Base-by-base conservation (phyloP, 2,888 invertebrate genomes). In the Aphodius granarius region DNA sequence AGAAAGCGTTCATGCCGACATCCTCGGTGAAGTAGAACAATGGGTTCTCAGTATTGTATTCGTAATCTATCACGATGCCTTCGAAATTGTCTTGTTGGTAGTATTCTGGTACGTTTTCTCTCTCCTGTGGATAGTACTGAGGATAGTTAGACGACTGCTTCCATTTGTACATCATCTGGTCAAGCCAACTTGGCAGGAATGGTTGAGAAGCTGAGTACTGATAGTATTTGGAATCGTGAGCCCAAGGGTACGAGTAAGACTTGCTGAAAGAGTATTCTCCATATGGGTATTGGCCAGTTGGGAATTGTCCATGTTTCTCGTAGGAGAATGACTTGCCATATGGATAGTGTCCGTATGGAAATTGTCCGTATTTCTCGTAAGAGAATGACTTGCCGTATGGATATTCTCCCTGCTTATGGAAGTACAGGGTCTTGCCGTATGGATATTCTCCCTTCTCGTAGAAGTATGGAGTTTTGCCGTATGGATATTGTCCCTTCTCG, bases 11-110 rank as follows among this genome's bases (percentile, higher is more conserved):
- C 72, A 93, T 87, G 74, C 90, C 91, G 74, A 92, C 87, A 84
- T 95, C 95, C 82, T 94, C 93, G 16, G 92, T 92, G 88, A 91
- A 94, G 87, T 95, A 95, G 23, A 89, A 87, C 66, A 95, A 89
- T 86, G 82, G 90, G 88, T 78, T 20, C 22, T 80, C 92, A 1
- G 89, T 86, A 6, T 21, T 19, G 68, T 21, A 68, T 66, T 66
- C 66, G 43, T 43, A 43, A 43, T 43, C 43, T 6, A 43, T 43
- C 9, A 13, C 13, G 43, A 43, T 3, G 4, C 43, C 43, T 43
- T 43, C 43, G 13, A 43, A 66, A 18, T 66, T 66, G 20, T 20
- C 66, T 20, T 68, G 18, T 18, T 68, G 5, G 91, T 89, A 76
- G 91, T 91, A 78, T 93, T 93, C 13, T 68, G 68, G 68, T 9